Conservation (phyloP, 1,140 invertebrate species). For the Ceratina calcarata region DNA sequence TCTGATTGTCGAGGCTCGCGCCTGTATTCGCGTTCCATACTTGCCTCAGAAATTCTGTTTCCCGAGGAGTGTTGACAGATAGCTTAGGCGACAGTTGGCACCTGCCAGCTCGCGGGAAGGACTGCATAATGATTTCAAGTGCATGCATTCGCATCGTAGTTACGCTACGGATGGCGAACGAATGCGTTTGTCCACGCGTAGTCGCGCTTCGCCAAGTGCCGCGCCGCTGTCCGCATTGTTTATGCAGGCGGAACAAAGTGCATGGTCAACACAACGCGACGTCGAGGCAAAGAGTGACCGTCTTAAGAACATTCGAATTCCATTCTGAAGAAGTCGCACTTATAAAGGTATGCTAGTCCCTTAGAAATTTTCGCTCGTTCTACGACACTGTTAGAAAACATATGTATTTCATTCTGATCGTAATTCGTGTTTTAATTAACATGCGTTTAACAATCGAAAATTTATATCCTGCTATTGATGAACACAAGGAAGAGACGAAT, state of each 20-base stretch:
- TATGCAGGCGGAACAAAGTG: conserved; percentile 63
- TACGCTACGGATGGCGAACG: conserved; percentile 1
- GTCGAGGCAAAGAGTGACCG: conserved; percentile 33
- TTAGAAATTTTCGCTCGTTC: neutral
- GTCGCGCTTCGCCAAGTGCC: conserved; percentile 14
- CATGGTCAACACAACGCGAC: conserved; percentile 54
- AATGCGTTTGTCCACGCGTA: conserved; percentile 42
- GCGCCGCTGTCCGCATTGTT: conserved; percentile 45
- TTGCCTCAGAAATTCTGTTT: conserved; percentile 37
- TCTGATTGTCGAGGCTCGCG: conserved; percentile 11
- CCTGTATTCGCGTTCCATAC: neutral
- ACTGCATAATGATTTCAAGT: conserved; percentile 55
- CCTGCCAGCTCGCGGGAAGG: conserved; percentile 19
- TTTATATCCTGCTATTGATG: too few relatives aligned
- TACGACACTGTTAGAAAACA: too few relatives aligned
- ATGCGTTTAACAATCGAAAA: too few relatives aligned
- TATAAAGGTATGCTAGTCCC: conserved; percentile 5
- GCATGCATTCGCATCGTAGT: neutral
- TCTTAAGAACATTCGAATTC: conserved; percentile 59
- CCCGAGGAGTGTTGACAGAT: conserved; percentile 52
- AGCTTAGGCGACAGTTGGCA: conserved; percentile 50
- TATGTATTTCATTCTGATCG: too few relatives aligned
- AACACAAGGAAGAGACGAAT: too few relatives aligned
- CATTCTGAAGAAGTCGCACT: conserved; percentile 19
- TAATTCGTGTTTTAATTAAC: too few relatives aligned